Conservation (phyloP, 2,888 invertebrate species). For the Eretmocerus hayati region DNA sequence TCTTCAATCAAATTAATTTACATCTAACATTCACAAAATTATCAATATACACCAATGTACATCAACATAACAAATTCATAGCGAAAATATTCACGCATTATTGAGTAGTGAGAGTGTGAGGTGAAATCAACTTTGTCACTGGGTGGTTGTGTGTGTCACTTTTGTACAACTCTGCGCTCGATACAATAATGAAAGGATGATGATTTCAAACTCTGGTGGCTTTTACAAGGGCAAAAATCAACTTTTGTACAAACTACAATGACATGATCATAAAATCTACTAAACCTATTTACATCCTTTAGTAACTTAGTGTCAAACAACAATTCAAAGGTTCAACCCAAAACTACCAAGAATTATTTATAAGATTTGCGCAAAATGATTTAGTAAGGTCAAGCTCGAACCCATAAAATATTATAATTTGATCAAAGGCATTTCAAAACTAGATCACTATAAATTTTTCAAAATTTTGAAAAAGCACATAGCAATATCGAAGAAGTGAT, state of each 20-base stretch:
- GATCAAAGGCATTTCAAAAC: no score
- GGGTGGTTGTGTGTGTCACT: slow-evolving; percentile 15
- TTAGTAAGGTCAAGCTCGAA: neutral
- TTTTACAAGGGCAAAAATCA: neutral
- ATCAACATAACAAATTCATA: slow-evolving; percentile 18
- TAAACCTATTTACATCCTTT: neutral
- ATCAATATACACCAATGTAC: slow-evolving; percentile 20
- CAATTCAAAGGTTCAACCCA: no score
- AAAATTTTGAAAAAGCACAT: slow-evolving; percentile 3
- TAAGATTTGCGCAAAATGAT: neutral
- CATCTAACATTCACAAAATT: slow-evolving; percentile 14
- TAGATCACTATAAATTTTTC: no score
- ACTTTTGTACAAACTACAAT: slow-evolving; percentile 5
- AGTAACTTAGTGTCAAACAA: no score
- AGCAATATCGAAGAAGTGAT: slow-evolving; percentile 2
- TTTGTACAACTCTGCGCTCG: slow-evolving; percentile 12
- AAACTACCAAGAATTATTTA: neutral
- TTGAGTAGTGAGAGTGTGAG: slow-evolving; percentile 6
- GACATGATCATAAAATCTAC: neutral
- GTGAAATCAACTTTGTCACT: slow-evolving; percentile 17
- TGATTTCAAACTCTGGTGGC: slow-evolving; percentile 4
- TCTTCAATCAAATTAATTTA: slow-evolving; percentile 17
- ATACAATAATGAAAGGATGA: slow-evolving; percentile 19
- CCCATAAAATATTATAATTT: no score
- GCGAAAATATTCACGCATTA: slow-evolving; percentile 8